A percentile compares a stretch with the other conserved stretches of the same genome.
phyloP scores from a whole-genome alignment of 1,140 invertebrate species.

The Mycetomoellerius zeteki region DNA sequence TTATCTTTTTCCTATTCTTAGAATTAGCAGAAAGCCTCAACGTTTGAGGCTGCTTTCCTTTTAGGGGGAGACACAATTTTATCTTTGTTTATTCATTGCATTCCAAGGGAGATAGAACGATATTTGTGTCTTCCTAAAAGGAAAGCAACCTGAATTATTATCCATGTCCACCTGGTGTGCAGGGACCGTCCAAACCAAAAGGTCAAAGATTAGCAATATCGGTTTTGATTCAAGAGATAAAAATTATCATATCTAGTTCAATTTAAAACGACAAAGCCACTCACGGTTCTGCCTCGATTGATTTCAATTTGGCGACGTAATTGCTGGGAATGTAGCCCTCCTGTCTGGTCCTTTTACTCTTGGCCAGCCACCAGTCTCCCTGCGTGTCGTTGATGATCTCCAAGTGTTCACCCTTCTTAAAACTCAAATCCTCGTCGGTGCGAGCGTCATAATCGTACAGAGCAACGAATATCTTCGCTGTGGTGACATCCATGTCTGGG shows the following conservation, averaged over 20 bases:
- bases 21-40: too few relatives aligned
- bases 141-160: too few relatives aligned
- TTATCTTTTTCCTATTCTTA: too few relatives aligned
- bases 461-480: slow-evolving; percentile 97
- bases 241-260: neutral
- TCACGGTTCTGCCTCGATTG: slow-evolving; percentile 99
- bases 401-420: slow-evolving; percentile 99
- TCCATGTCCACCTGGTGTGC: too few relatives aligned
- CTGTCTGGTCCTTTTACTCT: slow-evolving; percentile 96
- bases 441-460: slow-evolving; percentile 99
- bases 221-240: neutral
- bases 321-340: slow-evolving; percentile 99
- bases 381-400: slow-evolving; percentile 99
- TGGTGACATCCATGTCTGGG: slow-evolving; percentile 89
- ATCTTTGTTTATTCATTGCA: too few relatives aligned
- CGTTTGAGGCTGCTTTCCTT: too few relatives aligned
- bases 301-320: slow-evolving; percentile 99
- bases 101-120: too few relatives aligned
- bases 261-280: slow-evolving; percentile 82
- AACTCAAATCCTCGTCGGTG: slow-evolving; percentile 99
- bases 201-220: too few relatives aligned
- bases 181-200: too few relatives aligned
- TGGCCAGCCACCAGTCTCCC: slow-evolving; percentile 99
- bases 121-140: too few relatives aligned
- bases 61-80: too few relatives aligned